Evolutionary conservation across 2,888 invertebrate species (phyloP).

Genomic region (Cerceris ruficornis): DNA sequence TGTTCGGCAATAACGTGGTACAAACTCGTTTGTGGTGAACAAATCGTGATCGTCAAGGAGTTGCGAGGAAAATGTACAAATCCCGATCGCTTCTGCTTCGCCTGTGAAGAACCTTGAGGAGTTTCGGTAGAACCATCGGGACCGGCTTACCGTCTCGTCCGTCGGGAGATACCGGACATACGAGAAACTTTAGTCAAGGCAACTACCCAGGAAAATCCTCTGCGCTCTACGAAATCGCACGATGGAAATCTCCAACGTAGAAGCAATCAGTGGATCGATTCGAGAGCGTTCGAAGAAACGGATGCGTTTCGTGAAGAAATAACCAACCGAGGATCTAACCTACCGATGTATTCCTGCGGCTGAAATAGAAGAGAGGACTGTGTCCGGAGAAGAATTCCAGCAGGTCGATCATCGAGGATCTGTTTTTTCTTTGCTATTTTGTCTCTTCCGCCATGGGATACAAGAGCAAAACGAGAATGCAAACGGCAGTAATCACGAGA

Average conservation of each 20-base stretch:
- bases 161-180: constrained; percentile 41
- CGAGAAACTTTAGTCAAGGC: constrained; percentile 30
- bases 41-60: constrained; percentile 4
- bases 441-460: neutral
- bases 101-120: constrained; percentile 25
- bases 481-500: constrained; percentile 44
- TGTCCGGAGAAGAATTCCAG: no score
- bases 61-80: constrained; percentile 38
- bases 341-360: no score
- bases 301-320: neutral
- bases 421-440: neutral
- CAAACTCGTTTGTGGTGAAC: constrained; percentile 25
- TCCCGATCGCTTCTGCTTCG: constrained; percentile 37
- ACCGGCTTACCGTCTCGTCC: constrained; percentile 29
- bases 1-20: constrained; percentile 20
- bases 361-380: no score
- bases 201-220: constrained; percentile 26
- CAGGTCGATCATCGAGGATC: no score
- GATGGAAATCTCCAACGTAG: constrained; percentile 17
- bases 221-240: constrained; percentile 9
- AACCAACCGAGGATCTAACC: neutral
- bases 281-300: neutral
- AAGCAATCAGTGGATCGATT: constrained; percentile 5
- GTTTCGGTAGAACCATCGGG: constrained; percentile 37
- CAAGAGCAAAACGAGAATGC: neutral